Evolutionary conservation across 2,113 vertebrate species (phyloP), one percentile per base, ranked within the genome.

Genomic region (Tapirus terrestris): DNA sequence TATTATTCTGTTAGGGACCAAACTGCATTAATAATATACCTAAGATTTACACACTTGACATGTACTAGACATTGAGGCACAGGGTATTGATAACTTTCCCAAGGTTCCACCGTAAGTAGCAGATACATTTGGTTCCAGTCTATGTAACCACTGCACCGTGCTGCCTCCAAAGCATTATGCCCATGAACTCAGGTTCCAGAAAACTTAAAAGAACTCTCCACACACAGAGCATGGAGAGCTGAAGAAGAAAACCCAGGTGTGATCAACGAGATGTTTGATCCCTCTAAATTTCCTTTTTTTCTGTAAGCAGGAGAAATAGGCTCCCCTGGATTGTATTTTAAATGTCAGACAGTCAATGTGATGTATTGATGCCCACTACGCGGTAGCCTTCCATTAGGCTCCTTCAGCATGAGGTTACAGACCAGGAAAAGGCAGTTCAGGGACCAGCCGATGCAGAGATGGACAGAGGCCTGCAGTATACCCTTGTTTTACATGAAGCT

Each of bases 401-500:
- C 53, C 73, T 65, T 84, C 31, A 72, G n/a, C 75, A 25, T 14
- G 18, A 95, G 48, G 48, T 70, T 48, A 39, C 33, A 83, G 61
- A 51, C 65, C 45, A 87, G 83, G 33, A 72, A 65, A 73, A 86
- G 23, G 18, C 25, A 89, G 39, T 77, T 61, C 39, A 56, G 79
- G 36, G 43, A 51, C 60, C 68, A 67, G 39, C 1, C 12, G 5
- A 48, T 29, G 39, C 36, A 23, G 27, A 75, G 39, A 31, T 3
- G 58, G 87, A 6, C 18, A 36, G 95, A 84, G 39, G 75, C 70
- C 33, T 89, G 25, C 0, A 0, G 25, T 23, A 63, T 77, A 96
- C n/a, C 45, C 93, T 58, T 63, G 76, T 89, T 93, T 94, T 79
- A 77, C 61, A 85, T 8, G 31, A 95, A 93, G 58, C 63, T 94